phyloP scores from a whole-genome alignment of 2,888 invertebrate genomes.

The Melitaea athalia region DNA sequence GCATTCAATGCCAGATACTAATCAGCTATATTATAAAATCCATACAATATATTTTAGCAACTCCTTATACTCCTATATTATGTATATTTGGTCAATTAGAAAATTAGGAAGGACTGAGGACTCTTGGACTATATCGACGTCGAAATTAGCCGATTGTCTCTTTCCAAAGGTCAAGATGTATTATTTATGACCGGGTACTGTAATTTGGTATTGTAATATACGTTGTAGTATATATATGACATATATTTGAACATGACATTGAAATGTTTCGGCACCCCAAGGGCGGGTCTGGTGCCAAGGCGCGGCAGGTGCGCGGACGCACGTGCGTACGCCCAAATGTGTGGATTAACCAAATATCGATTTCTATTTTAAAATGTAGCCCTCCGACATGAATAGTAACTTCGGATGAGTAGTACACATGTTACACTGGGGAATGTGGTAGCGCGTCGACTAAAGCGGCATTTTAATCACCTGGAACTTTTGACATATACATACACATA shows the following conservation, averaged over 20 bases:
- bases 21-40: too few relatives aligned
- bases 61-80: too few relatives aligned
- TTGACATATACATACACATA: neutral
- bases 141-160: too few relatives aligned
- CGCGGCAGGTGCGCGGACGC: conserved; percentile 70
- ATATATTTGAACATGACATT: conserved; percentile 25
- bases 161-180: too few relatives aligned
- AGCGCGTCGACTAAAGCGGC: neutral
- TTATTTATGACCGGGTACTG: too few relatives aligned
- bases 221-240: neutral
- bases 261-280: conserved; percentile 35
- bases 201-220: too few relatives aligned
- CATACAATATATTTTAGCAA: too few relatives aligned
- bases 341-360: conserved; percentile 52
- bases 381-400: conserved; percentile 19
- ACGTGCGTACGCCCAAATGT: conserved; percentile 63
- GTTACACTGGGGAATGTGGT: conserved; percentile 1
- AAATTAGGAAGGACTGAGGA: too few relatives aligned
- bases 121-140: too few relatives aligned
- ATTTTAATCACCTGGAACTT: neutral
- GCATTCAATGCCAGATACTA: too few relatives aligned
- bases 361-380: conserved; percentile 28
- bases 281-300: conserved; percentile 42
- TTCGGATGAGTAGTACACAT: conserved; percentile 17
- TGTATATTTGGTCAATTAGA: too few relatives aligned